These are phyloP conservation scores for Saturnia pavonia DNA, from an alignment of 2,888 invertebrate species.

Conservation along the genomic window DNA sequence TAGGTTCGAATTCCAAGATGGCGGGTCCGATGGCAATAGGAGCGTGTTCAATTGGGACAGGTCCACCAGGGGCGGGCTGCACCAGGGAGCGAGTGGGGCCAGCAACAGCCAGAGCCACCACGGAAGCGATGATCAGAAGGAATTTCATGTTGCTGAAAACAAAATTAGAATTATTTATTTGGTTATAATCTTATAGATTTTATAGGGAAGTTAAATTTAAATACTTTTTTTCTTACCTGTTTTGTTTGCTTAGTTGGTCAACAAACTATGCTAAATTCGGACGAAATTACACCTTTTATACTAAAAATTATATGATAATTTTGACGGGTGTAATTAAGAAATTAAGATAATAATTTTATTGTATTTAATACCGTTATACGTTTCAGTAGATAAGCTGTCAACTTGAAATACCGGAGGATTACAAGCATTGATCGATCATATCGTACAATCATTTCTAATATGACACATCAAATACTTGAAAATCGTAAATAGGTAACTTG, in stretches of 20 bases:
- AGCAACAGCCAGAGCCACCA: conserved; percentile 45
- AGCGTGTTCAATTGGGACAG: conserved; percentile 28
- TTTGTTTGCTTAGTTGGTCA: conserved; percentile 32
- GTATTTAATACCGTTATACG: conserved; percentile 30
- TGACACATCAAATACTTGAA: not conserved
- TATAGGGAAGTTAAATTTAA: not conserved
- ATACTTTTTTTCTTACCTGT: conserved; percentile 29
- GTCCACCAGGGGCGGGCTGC: conserved; percentile 29
- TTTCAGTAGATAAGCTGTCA: conserved; percentile 18
- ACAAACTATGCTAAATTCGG: conserved; percentile 33
- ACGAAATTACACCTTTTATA: conserved; percentile 35
- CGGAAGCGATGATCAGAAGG: conserved; percentile 44
- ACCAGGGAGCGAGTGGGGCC: conserved; percentile 37
- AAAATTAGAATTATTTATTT: conserved; percentile 8
- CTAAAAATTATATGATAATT: conserved; percentile 26
- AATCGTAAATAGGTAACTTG: not conserved
- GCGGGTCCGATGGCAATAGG: conserved; percentile 27
- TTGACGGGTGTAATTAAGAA: conserved; percentile 22
- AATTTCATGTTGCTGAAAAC: conserved; percentile 43
- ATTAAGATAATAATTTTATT: conserved; percentile 34
- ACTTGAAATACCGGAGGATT: conserved; percentile 24
- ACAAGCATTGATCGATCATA: conserved; percentile 30
- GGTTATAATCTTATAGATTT: not conserved
- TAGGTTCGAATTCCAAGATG: conserved; percentile 22
- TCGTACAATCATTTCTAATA: conserved; percentile 1